These are phyloP conservation scores for Norana najaformis DNA, from an alignment of 2,888 invertebrate genomes.

Conservation along the genomic window DNA sequence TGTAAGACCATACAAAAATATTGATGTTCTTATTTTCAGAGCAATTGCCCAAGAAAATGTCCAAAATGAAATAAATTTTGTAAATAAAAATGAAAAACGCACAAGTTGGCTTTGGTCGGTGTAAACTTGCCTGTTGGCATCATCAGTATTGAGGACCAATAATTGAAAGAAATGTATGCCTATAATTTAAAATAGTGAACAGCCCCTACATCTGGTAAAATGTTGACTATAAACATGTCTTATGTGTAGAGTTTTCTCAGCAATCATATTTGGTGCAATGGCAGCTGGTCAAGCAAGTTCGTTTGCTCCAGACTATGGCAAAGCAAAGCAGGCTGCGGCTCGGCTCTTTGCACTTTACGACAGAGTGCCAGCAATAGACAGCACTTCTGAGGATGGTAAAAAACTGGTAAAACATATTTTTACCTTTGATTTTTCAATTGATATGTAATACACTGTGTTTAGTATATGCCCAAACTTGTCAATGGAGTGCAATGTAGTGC, in stretches of 20 bases:
- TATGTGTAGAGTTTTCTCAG: constrained; percentile 51
- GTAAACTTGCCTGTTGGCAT: not conserved
- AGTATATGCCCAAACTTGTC: not conserved
- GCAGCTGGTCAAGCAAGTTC: constrained; percentile 50
- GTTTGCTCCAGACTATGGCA: constrained; percentile 53
- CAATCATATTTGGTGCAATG: constrained; percentile 56
- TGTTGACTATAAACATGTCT: constrained; percentile 40
- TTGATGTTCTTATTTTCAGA: too few species aligned
- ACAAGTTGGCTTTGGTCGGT: not conserved
- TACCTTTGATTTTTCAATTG: not conserved
- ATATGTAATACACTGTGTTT: not conserved
- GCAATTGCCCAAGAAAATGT: too few species aligned
- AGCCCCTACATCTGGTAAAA: not conserved
- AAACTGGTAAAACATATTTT: constrained; percentile 26
- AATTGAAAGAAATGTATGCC: not conserved
- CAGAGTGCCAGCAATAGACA: constrained; percentile 50
- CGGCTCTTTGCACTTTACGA: constrained; percentile 52
- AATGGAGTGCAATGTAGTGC: too few species aligned
- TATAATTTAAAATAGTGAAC: not conserved
- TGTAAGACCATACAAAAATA: too few species aligned
- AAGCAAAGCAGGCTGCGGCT: constrained; percentile 51
- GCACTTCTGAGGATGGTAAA: constrained; percentile 45
- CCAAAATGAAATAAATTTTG: too few species aligned
- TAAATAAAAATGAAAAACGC: too few species aligned
- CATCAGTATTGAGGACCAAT: too few species aligned